Percentiles rank a stretch among this genome's conserved stretches.
phyloP scores from a whole-genome alignment of 1,140 invertebrate genomes.

The Lepidurus arcticus region DNA sequence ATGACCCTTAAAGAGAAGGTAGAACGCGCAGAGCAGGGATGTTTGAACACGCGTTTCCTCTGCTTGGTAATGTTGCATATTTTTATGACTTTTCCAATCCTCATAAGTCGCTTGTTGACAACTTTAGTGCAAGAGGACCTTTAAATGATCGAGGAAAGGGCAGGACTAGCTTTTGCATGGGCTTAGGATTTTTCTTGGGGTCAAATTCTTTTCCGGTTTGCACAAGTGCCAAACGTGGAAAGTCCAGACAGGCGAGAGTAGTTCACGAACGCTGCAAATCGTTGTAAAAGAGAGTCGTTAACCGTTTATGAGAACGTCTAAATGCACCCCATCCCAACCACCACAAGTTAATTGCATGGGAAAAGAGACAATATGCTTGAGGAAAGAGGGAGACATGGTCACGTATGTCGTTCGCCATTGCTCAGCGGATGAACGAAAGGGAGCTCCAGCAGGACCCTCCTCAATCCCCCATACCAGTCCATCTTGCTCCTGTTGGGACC shows the following conservation, averaged over 20 bases:
- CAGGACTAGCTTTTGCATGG: too few relatives aligned
- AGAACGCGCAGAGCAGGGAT: background rate
- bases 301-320: background rate
- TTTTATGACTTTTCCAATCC: too few relatives aligned
- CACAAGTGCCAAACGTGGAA: background rate
- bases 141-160: too few relatives aligned
- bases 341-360: background rate
- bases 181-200: too few relatives aligned
- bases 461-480: background rate
- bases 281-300: background rate
- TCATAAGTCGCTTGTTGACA: too few relatives aligned
- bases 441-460: background rate
- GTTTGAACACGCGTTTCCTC: too few relatives aligned
- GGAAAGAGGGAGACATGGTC: background rate
- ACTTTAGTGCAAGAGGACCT: too few relatives aligned
- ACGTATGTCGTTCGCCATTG: background rate
- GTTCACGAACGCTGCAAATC: background rate
- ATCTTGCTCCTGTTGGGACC: background rate
- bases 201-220: background rate
- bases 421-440: background rate
- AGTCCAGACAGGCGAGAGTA: background rate
- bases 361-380: background rate
- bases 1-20: background rate
- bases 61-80: too few relatives aligned
- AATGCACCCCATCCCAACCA: background rate